Conservation (phyloP, 2,113 vertebrate genomes). For the Aphelocoma coerulescens region DNA sequence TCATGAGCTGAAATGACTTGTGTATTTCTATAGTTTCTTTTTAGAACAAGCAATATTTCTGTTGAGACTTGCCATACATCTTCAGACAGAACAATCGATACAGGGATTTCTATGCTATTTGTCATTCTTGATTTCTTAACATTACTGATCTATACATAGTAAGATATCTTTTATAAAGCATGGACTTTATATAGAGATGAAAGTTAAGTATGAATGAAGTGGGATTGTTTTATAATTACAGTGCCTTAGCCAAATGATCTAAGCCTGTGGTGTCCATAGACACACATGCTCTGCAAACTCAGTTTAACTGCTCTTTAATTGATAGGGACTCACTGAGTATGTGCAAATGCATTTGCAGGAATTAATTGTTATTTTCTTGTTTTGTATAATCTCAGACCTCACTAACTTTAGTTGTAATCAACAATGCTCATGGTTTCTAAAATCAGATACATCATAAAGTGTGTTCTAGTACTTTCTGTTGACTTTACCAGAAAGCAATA, state of each 20-base stretch:
- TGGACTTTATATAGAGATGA: neutral
- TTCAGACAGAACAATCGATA: neutral
- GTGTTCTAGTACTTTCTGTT: neutral
- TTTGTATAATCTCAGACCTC: neutral
- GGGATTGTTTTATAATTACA: neutral
- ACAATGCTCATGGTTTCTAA: neutral
- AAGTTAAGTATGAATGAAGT: neutral
- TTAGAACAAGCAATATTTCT: neutral
- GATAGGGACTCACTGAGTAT: accelerated
- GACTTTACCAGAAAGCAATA: neutral
- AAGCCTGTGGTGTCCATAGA: neutral
- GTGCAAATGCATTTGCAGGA: neutral
- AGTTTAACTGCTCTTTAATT: neutral
- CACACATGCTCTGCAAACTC: neutral
- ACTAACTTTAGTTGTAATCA: neutral
- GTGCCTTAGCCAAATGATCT: neutral
- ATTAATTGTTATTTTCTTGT: neutral
- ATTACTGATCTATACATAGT: neutral
- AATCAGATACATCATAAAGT: neutral
- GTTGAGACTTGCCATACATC: neutral
- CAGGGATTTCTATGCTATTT: neutral
- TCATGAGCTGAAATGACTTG: neutral
- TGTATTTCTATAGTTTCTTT: neutral
- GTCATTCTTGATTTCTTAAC: neutral
- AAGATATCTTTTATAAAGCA: neutral